Evolutionary conservation across 1,140 invertebrate species (phyloP), one percentile per base, ranked within the genome.

Genomic region (Drosophila gunungcola): DNA sequence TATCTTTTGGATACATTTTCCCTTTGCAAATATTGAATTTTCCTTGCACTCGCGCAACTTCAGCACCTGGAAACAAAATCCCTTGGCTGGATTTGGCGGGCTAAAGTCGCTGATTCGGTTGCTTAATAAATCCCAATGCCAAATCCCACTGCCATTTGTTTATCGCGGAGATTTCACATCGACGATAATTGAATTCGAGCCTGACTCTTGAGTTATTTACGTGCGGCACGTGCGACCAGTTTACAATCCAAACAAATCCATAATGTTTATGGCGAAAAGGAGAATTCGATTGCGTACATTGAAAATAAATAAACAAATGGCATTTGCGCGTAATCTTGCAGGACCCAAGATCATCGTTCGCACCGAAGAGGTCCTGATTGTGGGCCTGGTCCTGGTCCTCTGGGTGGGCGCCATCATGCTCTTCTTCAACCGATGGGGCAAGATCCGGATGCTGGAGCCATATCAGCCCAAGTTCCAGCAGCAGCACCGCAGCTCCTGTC

Each of bases 361-460:
- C 62, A 95, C 96, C 11, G 96, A 97, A 91, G 97, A 98, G 92
- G 95, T 97, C 36, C 95, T 96, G 21, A 97, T 98, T 82, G 97
- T 98, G 32, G 94, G 97, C 7, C 92, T 98, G 76, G 97, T 98
- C 34, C 93, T 98, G 25, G 94, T 97, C 32, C 95, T 98, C 13
- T 98, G 97, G 97, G 95, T 96, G 10, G 96, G 95, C 1, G 97
- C 97, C 11, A 97, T 98, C 82, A 96, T 96, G 11, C 93, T 98
- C 1, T 98, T 98, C 94, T 97, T 98, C 94, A 97, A 97, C 88
- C 94, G 96, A 46, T 98, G 97, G 97, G 97, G 97, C 12, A 98
- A 98, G 93, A 98, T 98, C 58, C 94, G 97, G 41, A 98, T 98
- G 97, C 93, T 98, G 65, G 94, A 98, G 73, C 97, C 97, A 0